These are phyloP conservation scores for Sciurus niger DNA, from an alignment of 2,113 vertebrate species.

Conservation along the genomic window DNA sequence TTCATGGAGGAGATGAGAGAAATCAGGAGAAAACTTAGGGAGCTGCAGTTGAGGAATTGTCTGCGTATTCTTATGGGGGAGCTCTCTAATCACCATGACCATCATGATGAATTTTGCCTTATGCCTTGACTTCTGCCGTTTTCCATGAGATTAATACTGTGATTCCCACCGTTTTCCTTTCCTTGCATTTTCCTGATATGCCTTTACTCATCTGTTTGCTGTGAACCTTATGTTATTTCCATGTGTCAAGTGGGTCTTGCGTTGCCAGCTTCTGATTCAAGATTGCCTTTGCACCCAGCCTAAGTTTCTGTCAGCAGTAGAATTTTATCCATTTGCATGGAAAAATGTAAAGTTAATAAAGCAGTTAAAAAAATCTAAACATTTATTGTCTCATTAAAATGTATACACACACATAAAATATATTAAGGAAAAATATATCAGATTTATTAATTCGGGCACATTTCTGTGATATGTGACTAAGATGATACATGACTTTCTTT, in stretches of 20 bases:
- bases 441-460: not conserved
- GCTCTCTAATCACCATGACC: constrained; percentile 80
- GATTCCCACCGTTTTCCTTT: constrained; percentile 56
- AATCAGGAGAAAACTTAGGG: constrained; percentile 83
- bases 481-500: not conserved
- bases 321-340: constrained; percentile 76
- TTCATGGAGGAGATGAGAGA: constrained; percentile 84
- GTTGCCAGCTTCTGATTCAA: constrained; percentile 68
- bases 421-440: not conserved
- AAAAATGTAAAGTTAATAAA: constrained; percentile 82
- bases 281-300: constrained; percentile 66
- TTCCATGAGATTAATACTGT: constrained; percentile 76
- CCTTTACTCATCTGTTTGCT: constrained; percentile 69
- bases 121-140: constrained; percentile 77
- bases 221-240: constrained; percentile 73
- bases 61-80: constrained; percentile 78
- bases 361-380: constrained; percentile 70
- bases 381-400: constrained; percentile 68
- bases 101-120: constrained; percentile 83
- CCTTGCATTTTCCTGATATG: constrained; percentile 71
- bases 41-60: constrained; percentile 81
- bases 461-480: constrained; percentile 13
- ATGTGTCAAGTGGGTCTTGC: constrained; percentile 68
- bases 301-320: constrained; percentile 74
- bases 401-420: not conserved